phyloP scores from a whole-genome alignment of 2,888 invertebrate genomes.

The Sminthurides aquaticus region DNA sequence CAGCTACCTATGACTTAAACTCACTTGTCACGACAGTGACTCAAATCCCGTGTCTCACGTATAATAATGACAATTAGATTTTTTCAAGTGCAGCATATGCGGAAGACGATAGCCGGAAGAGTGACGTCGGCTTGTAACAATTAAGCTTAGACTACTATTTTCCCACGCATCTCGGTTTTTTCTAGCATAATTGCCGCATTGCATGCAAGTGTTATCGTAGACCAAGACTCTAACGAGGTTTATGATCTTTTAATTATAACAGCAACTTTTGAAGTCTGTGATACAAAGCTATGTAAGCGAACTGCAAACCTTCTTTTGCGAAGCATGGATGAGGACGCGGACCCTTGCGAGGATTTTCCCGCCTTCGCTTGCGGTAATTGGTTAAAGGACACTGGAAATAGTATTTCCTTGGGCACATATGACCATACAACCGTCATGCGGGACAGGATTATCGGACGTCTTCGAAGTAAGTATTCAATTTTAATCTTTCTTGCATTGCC shows the following conservation, averaged over 20 bases:
- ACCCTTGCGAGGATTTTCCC: conserved; percentile 34
- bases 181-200: too few relatives aligned
- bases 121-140: too few relatives aligned
- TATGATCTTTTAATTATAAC: not conserved
- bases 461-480: conserved; percentile 26
- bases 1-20: too few relatives aligned
- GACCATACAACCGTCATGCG: conserved; percentile 43
- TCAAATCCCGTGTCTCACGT: too few relatives aligned
- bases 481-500: not conserved
- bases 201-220: too few relatives aligned
- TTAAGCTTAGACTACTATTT: too few relatives aligned
- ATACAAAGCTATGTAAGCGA: conserved; percentile 33
- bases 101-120: too few relatives aligned
- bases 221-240: not conserved
- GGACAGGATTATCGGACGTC: conserved; percentile 38
- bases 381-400: conserved; percentile 38
- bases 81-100: too few relatives aligned
- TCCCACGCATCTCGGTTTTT: too few relatives aligned
- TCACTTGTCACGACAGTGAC: too few relatives aligned
- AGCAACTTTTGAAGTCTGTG: conserved; percentile 39
- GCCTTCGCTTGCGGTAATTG: conserved; percentile 39
- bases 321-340: conserved; percentile 38
- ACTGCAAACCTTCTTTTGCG: conserved; percentile 38
- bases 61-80: too few relatives aligned
- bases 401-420: conserved; percentile 34